A percentile compares a stretch with the other conserved stretches of the same genome.
Conservation (phyloP, 2,113 vertebrate genomes). For the Oreocharis arfaki region DNA sequence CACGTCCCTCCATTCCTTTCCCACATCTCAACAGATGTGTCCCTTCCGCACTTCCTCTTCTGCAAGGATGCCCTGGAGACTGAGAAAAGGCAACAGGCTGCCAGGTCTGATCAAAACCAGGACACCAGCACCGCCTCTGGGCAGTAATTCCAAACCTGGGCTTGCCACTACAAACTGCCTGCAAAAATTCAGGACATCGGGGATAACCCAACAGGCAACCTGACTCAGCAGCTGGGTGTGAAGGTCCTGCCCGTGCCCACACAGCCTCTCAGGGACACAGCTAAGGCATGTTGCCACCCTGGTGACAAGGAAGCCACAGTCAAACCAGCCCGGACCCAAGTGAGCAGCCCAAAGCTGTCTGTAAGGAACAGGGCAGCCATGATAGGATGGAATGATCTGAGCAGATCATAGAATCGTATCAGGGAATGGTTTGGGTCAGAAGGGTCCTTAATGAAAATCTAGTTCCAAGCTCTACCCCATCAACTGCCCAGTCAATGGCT, state of each 20-base stretch:
- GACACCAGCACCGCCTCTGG: not conserved
- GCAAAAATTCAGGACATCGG: not conserved
- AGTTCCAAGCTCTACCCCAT: not conserved
- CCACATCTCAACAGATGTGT: not conserved
- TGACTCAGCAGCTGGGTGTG: not conserved
- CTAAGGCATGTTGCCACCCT: not conserved
- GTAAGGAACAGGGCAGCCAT: not conserved
- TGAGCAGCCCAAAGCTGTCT: fast-evolving
- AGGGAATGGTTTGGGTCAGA: not conserved
- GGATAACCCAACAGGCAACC: not conserved
- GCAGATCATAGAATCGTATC: not conserved
- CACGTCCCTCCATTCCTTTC: not conserved
- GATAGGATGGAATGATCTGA: not conserved
- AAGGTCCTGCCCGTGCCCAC: not conserved
- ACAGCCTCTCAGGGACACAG: not conserved
- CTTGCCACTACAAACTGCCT: not conserved
- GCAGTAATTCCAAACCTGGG: not conserved
- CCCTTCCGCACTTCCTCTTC: not conserved
- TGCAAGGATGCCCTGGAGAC: not conserved
- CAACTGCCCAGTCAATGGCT: fast-evolving
- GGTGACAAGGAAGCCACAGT: not conserved
- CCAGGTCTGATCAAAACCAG: not conserved
- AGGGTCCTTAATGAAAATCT: not conserved
- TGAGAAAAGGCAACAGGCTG: not conserved
- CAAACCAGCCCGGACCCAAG: not conserved